A percentile compares a stretch with the other conserved stretches of the same genome.
Evolutionary conservation across 2,888 invertebrate genomes (phyloP).

Genomic region (Sicus ferrugineus): DNA sequence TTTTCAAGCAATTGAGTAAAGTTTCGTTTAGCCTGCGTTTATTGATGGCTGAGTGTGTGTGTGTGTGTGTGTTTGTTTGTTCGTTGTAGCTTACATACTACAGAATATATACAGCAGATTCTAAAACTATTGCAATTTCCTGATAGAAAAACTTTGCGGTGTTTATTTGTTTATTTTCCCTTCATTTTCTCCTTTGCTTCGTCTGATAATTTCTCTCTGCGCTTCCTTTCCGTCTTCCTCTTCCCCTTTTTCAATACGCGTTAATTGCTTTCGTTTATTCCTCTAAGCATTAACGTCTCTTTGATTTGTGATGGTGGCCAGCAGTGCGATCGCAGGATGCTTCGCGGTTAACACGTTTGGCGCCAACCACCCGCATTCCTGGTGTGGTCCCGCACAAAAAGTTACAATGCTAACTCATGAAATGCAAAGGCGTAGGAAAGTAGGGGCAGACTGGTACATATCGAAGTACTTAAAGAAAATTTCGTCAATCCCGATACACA

Average conservation of each 20-base stretch:
- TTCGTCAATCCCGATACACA: too few species aligned
- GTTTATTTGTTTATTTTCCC: neutral
- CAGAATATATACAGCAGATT: slow-evolving; percentile 13
- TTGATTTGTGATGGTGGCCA: neutral
- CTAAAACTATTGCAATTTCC: slow-evolving; percentile 26
- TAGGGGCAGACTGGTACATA: too few species aligned
- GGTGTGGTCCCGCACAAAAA: too few species aligned
- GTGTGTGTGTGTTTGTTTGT: too few species aligned
- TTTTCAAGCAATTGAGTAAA: slow-evolving; percentile 20
- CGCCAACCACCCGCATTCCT: too few species aligned
- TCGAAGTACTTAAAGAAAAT: too few species aligned
- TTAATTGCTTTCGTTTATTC: slow-evolving; percentile 26
- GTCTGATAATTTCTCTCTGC: neutral
- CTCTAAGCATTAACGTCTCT: neutral
- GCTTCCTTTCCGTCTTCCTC: neutral
- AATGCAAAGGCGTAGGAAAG: too few species aligned
- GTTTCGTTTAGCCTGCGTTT: slow-evolving; percentile 8
- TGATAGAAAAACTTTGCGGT: slow-evolving; percentile 17
- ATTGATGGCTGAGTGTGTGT: too few species aligned
- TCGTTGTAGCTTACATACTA: too few species aligned
- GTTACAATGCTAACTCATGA: too few species aligned
- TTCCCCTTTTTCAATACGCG: neutral
- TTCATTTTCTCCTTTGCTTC: neutral
- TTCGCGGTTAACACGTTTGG: too few species aligned
- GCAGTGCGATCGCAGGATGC: too few species aligned